Evolutionary conservation across 64 coral and sea anemone genomes (phyloP), one percentile per base, ranked within the genome.

Genomic region (Catalaphyllia jardinei): DNA sequence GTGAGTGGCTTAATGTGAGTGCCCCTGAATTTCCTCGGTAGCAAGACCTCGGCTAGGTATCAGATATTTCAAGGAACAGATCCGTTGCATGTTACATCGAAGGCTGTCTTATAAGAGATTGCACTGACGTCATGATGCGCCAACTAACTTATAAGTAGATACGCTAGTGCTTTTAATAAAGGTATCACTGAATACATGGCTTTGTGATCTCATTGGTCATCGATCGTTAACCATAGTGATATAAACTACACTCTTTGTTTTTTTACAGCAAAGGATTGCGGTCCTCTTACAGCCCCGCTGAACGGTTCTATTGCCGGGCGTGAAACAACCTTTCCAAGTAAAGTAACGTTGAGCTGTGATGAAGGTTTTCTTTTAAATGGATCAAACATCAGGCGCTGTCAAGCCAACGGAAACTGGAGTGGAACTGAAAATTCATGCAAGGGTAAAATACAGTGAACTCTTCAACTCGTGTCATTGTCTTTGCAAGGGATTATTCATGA

Each of bases 201-300:
- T 13, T 1, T 57, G 54, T 16, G 10, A 16, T 57, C 54, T 57
- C 15, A 7, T 57, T 57, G 1, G 8, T 57, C 54, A 57, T 57
- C 15, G 54, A 16, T 7, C 52, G 20, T 30, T 54, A 12, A 62
- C 4, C 4, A 18, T 67, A 29, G 25, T 3, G 24, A 18, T 65
- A 27, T 4, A 24, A 29, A 42, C 75, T 17, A 22, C 2, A 31
- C 62, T 69, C n/a, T 3, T 49, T 29, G 38, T 1, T 6, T 54
- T 31, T 52, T 25, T 75, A 74, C 79, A 91, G 89, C 89, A 25
- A 80, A 82, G 24, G 89, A 91, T 33, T 93, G 86, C 80, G 86
- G 91, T 88, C 31, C 52, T 28, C 86, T 93, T 25, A 18, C 29
- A 18, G 38, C 61, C 29, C 91, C 91, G 5, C 18, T 75, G 24